These are phyloP conservation scores for Atrichornis clamosus DNA, from an alignment of 2,113 vertebrate genomes.

Conservation along the genomic window DNA sequence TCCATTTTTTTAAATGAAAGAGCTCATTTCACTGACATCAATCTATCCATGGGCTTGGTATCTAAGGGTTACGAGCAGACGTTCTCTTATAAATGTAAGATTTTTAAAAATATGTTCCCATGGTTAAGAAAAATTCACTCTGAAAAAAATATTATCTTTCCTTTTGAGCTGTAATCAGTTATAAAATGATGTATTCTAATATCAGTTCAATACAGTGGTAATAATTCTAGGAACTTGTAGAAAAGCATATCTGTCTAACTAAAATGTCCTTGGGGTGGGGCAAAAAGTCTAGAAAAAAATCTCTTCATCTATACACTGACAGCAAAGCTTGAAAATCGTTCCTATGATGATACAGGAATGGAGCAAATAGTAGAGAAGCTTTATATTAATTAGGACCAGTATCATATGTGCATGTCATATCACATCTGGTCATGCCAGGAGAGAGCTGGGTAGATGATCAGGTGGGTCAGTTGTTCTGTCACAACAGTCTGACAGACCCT, in stretches of 20 bases:
- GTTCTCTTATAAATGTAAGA: neutral
- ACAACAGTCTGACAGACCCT: neutral
- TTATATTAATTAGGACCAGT: neutral
- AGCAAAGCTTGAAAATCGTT: neutral
- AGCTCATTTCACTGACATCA: neutral
- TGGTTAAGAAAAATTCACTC: neutral
- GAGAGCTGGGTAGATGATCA: neutral
- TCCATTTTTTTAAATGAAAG: neutral
- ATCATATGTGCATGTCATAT: fast-evolving
- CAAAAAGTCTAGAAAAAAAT: neutral
- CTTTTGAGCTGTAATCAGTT: neutral
- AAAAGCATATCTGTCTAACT: neutral
- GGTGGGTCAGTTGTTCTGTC: neutral
- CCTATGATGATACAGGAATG: neutral
- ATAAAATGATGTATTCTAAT: neutral
- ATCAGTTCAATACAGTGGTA: neutral
- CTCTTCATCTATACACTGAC: neutral
- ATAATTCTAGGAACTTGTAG: neutral
- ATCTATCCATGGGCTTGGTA: neutral
- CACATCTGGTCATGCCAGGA: neutral
- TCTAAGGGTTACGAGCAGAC: neutral
- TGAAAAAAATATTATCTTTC: neutral
- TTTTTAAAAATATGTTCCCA: neutral
- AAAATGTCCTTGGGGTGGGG: neutral
- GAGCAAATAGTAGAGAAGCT: neutral